Percentiles rank a stretch among this genome's conserved stretches.
Evolutionary conservation across 2,888 invertebrate species (phyloP).

Genomic region (Eilema caniola): DNA sequence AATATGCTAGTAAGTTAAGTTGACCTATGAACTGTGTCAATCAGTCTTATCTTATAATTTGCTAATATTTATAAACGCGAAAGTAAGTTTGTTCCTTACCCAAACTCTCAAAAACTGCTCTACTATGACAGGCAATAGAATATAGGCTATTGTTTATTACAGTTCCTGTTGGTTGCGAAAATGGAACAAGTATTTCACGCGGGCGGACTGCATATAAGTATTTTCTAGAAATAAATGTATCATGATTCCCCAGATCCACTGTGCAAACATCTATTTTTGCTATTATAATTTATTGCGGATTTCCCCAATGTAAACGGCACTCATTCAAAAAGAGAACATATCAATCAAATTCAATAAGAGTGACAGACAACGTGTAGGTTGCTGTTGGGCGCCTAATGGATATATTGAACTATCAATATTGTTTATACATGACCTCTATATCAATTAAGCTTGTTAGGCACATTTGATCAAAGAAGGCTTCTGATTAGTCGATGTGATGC

Average conservation of each 20-base stretch:
- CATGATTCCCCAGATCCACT: not conserved
- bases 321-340: slow-evolving; percentile 31
- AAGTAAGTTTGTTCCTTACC: too few species aligned
- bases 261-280: not conserved
- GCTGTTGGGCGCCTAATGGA: slow-evolving; percentile 44
- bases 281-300: slow-evolving; percentile 14
- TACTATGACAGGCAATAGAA: too few species aligned
- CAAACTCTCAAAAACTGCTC: too few species aligned
- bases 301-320: slow-evolving; percentile 29
- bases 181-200: too few species aligned
- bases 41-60: too few species aligned
- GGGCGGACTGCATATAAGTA: not conserved
- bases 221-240: not conserved
- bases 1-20: too few species aligned
- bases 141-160: too few species aligned
- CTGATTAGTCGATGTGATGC: slow-evolving; percentile 44
- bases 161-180: too few species aligned
- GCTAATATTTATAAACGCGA: too few species aligned
- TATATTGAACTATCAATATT: slow-evolving; percentile 52
- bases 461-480: slow-evolving; percentile 43
- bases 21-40: too few species aligned
- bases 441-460: slow-evolving; percentile 51
- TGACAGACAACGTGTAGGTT: slow-evolving; percentile 47
- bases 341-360: slow-evolving; percentile 44
- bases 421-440: slow-evolving; percentile 47